Conservation (phyloP, 2,113 vertebrate genomes). For the Corydoras sp. region DNA sequence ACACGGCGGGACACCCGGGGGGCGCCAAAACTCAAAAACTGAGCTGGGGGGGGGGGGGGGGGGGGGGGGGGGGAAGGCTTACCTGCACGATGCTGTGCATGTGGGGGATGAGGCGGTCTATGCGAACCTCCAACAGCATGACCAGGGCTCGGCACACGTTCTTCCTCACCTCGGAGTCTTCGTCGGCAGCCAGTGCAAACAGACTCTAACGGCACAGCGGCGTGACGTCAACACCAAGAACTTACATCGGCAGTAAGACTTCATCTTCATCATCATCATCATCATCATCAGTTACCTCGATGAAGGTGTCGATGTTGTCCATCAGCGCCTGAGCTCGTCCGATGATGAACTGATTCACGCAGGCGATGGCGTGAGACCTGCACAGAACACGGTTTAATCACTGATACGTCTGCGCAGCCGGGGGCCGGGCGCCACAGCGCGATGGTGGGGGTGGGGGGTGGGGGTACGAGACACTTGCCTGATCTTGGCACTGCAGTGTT, state of each 20-base stretch:
- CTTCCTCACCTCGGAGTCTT: constrained; percentile 89
- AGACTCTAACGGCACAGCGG: constrained; percentile 68
- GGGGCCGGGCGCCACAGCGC: too few relatives aligned
- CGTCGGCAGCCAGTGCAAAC: constrained; percentile 85
- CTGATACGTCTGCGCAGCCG: neutral
- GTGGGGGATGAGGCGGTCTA: constrained; percentile 88
- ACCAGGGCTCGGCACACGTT: constrained; percentile 90
- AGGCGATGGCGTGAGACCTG: constrained; percentile 89
- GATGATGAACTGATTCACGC: constrained; percentile 95
- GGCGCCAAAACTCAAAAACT: neutral
- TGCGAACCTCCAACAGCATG: constrained; percentile 90
- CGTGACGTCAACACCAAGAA: neutral
- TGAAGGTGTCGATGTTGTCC: constrained; percentile 94
- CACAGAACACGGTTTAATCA: neutral
- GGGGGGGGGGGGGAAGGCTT: neutral
- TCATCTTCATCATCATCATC: too few relatives aligned
- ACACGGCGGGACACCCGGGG: too few relatives aligned
- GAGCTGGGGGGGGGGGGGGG: too few relatives aligned
- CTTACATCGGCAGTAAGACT: neutral
- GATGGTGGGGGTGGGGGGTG: neutral
- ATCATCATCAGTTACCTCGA: constrained; percentile 69
- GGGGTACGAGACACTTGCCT: too few relatives aligned
- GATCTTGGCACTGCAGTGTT: constrained; percentile 94
- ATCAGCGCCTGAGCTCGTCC: constrained; percentile 89
- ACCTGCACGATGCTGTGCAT: constrained; percentile 98